Percentiles rank a stretch among this genome's conserved stretches.
Evolutionary conservation across 2,888 invertebrate species (phyloP).

Genomic region (Ectobius pallidus): DNA sequence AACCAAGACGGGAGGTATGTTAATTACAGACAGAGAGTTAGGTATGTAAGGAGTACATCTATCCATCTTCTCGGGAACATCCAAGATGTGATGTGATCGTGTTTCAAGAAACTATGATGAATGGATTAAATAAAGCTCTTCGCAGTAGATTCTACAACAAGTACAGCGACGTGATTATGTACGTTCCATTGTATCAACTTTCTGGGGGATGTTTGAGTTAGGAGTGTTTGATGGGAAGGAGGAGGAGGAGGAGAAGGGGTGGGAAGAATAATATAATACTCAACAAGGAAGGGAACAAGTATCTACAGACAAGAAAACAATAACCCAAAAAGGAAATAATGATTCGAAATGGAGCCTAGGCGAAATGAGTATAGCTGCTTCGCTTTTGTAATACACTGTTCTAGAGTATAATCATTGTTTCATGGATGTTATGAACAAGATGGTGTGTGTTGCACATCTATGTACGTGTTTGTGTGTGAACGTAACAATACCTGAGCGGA

Average conservation of each 20-base stretch:
- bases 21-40: not conserved
- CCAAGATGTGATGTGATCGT: not conserved
- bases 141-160: not conserved
- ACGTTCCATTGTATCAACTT: slow-evolving; percentile 25
- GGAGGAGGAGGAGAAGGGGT: too few relatives aligned
- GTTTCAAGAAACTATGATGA: slow-evolving; percentile 16
- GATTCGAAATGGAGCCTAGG: slow-evolving; percentile 25
- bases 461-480: slow-evolving; percentile 5
- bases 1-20: not conserved
- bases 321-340: slow-evolving; percentile 26
- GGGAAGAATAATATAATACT: slow-evolving; percentile 12
- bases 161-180: slow-evolving; percentile 9
- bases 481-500: slow-evolving; percentile 27
- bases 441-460: slow-evolving; percentile 4
- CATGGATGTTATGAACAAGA: slow-evolving; percentile 25
- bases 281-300: slow-evolving; percentile 30
- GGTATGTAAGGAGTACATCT: not conserved
- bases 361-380: slow-evolving; percentile 15
- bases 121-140: slow-evolving; percentile 27
- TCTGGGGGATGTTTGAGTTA: slow-evolving; percentile 24
- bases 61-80: not conserved
- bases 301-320: slow-evolving; percentile 30
- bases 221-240: not conserved
- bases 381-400: slow-evolving; percentile 28
- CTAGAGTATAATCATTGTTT: slow-evolving; percentile 26